Conservation (phyloP, 2,888 invertebrate species). For the Hydroisotoma schaefferi region DNA sequence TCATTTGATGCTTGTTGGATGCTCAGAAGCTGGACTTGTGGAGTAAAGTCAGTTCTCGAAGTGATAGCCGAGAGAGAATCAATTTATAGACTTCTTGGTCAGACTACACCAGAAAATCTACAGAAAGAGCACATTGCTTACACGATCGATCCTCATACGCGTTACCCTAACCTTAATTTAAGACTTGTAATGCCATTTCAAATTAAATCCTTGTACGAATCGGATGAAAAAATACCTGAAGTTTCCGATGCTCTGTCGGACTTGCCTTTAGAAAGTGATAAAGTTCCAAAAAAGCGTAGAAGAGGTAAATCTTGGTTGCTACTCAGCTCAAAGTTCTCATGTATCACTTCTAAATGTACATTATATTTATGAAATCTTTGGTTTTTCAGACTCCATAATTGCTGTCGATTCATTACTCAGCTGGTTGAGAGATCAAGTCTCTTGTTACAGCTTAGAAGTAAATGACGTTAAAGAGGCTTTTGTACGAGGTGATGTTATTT, state of each 20-base stretch:
- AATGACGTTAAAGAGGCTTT: conserved; percentile 68
- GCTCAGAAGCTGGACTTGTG: conserved; percentile 74
- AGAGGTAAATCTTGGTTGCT: conserved; percentile 54
- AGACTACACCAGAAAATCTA: conserved; percentile 95
- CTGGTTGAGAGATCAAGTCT: conserved; percentile 73
- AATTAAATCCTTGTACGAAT: conserved; percentile 61
- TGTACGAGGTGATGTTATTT: conserved; percentile 64
- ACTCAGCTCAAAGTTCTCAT: neutral
- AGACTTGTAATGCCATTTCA: conserved; percentile 72
- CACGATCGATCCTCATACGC: conserved; percentile 78
- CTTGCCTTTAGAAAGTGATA: conserved; percentile 54
- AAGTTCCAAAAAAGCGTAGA: conserved; percentile 65
- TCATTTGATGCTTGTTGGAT: conserved; percentile 96
- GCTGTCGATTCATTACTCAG: conserved; percentile 70
- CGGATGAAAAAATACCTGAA: conserved; percentile 59
- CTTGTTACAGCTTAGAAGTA: conserved; percentile 60
- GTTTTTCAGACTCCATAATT: conserved; percentile 57
- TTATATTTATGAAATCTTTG: conserved; percentile 29
- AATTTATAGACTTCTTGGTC: conserved; percentile 80
- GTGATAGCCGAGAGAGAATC: conserved; percentile 93
- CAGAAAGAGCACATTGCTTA: conserved; percentile 83
- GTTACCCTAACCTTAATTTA: conserved; percentile 76
- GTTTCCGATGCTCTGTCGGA: conserved; percentile 53
- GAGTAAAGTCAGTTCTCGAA: conserved; percentile 68
- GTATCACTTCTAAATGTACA: conserved; percentile 16